Conservation (phyloP, 2,797 vertebrate genomes). For the Sandelia bainsii region DNA sequence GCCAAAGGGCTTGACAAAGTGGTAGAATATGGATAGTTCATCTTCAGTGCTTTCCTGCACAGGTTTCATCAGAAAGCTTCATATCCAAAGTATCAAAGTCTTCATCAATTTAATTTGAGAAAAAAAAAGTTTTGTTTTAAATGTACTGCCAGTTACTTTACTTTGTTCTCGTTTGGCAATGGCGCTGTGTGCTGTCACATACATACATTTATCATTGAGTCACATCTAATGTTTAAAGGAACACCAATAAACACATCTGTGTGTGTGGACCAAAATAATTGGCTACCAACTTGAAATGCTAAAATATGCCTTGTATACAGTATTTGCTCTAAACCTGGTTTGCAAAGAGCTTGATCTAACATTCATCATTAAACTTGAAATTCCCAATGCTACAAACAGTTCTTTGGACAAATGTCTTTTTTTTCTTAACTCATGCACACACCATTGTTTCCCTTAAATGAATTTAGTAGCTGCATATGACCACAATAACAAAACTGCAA, state of each 20-base stretch:
- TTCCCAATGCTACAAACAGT: slow-evolving; percentile 17
- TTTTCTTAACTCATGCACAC: slow-evolving; percentile 24
- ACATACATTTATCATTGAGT: slow-evolving; percentile 8
- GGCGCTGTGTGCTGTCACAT: not conserved
- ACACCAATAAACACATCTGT: not conserved
- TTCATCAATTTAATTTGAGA: not conserved
- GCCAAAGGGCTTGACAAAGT: too few species aligned
- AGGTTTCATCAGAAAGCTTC: not conserved
- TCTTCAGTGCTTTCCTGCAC: too few species aligned
- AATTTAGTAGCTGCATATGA: slow-evolving; percentile 45
- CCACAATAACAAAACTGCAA: slow-evolving; percentile 15
- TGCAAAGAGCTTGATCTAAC: slow-evolving; percentile 31
- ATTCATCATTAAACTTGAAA: slow-evolving; percentile 19
- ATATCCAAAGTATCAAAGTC: not conserved
- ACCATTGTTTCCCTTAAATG: slow-evolving; percentile 43
- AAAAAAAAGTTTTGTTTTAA: not conserved
- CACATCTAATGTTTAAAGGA: not conserved
- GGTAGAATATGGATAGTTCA: too few species aligned
- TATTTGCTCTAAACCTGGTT: not conserved
- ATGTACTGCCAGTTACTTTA: not conserved
- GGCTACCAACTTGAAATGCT: not conserved
- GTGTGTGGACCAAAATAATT: not conserved
- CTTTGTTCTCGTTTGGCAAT: slow-evolving; percentile 4
- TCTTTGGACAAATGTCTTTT: slow-evolving; percentile 19
- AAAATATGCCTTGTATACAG: not conserved